Evolutionary conservation across 2,888 invertebrate species (phyloP), one percentile per base, ranked within the genome.

Genomic region (Tanypteryx hageni): DNA sequence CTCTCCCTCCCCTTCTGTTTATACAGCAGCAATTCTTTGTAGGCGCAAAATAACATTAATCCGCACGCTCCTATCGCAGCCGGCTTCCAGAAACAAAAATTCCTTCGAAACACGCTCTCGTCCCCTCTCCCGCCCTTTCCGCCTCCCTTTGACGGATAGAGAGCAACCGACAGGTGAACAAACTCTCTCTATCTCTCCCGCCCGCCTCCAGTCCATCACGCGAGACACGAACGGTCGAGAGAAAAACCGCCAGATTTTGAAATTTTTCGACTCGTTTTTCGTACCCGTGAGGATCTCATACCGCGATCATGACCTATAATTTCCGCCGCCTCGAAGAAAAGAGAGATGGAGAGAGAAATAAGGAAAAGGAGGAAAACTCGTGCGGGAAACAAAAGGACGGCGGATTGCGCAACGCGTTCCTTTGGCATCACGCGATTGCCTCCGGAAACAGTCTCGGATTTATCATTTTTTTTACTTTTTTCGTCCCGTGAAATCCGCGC

Each of bases 271-370:
- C 0, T 22, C 4, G 68, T 68, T 68, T 68, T 68, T 27, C 22
- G 76, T 11, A 22, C 76, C 22, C 76, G 22, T 13, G 22, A 27
- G 76, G 76, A 76, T 76, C 76, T 76, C 76, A 27, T 76, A 76
- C 76, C 22, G 13, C 76, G 76, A 76, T 76, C 76, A 76, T 76
- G 76, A 76, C 76, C 76, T 76, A 76, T 76, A 76, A 76, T 76
- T 76, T 76, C 76, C 76, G 2, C 76, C 76, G 76, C 22, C 76
- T 76, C 76, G 11, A 44, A 44, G 44, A 44, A 44, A 44, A 44
- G 44, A 44, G 44, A 44, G 44, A 44, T 1, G 5, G 44, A 44
- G 76, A 76, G 27, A 76, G 10, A 27, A 13, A 13, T 76, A 76
- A 27, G 27, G 5, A 44, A 44, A 44, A 0, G 76, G 76, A 27